Conservation (phyloP, 2,797 vertebrate genomes). For the Leuciscus waleckii region DNA sequence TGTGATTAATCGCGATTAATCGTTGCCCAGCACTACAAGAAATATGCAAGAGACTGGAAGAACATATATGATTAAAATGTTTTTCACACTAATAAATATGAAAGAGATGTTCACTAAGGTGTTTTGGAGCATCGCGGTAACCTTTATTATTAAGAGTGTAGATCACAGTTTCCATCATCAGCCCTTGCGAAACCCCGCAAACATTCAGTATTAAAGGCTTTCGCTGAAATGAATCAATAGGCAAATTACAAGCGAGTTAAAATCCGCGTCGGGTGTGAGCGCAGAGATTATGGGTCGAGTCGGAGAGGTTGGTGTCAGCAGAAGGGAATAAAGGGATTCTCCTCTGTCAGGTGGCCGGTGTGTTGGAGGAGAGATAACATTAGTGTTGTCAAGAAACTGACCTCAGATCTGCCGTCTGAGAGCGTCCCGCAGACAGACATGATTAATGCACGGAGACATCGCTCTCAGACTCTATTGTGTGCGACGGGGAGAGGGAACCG, state of each 20-base stretch:
- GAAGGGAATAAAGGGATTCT: conserved; percentile 62
- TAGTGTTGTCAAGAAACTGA: conserved; percentile 68
- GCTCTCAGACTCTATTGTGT: conserved; percentile 67
- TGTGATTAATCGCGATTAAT: too few relatives aligned
- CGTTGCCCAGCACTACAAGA: too few relatives aligned
- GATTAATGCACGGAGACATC: conserved; percentile 68
- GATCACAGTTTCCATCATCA: neutral
- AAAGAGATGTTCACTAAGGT: neutral
- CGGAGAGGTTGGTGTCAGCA: conserved; percentile 60
- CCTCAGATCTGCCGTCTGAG: conserved; percentile 57
- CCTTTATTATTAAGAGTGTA: too few relatives aligned
- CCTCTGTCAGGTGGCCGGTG: conserved; percentile 58
- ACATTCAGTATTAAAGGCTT: neutral
- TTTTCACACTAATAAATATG: neutral
- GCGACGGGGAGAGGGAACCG: conserved; percentile 59
- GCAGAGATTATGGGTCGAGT: neutral
- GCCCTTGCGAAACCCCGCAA: neutral
- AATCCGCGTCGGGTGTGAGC: conserved; percentile 27
- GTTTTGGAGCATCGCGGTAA: too few relatives aligned
- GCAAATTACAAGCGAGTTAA: conserved; percentile 39
- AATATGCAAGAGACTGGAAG: too few relatives aligned
- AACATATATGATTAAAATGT: too few relatives aligned
- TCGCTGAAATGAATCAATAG: conserved; percentile 47
- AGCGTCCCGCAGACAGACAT: conserved; percentile 65
- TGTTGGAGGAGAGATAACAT: conserved; percentile 68